Conservation (phyloP, 2,888 invertebrate species). For the Agrypnus murinus region DNA sequence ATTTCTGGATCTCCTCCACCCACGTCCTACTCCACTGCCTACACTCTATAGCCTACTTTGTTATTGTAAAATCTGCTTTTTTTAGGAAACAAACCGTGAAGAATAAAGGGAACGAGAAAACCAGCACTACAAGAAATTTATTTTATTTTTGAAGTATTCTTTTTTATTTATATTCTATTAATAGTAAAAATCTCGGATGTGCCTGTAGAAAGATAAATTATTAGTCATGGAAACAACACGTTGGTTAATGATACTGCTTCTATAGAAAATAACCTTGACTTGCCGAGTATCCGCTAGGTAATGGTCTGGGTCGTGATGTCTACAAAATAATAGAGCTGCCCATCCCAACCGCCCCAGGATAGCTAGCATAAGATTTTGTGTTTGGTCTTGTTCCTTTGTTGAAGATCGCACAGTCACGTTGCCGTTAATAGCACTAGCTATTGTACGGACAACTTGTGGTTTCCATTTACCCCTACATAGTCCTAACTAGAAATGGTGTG, state of each 20-base stretch:
- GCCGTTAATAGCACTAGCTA: constrained; percentile 57
- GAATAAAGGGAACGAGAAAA: no score
- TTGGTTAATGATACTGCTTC: no score
- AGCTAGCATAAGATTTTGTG: constrained; percentile 49
- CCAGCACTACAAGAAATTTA: no score
- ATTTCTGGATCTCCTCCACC: constrained; percentile 35
- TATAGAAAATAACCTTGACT: constrained; percentile 55
- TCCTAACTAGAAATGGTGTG: no score
- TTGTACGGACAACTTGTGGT: constrained; percentile 38
- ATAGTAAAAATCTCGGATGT: no score
- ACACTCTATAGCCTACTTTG: constrained; percentile 33
- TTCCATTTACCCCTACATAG: constrained; percentile 28
- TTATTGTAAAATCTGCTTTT: constrained; percentile 29
- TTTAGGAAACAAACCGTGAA: constrained; percentile 32
- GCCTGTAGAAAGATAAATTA: no score
- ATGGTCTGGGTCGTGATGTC: constrained; percentile 58
- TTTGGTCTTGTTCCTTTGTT: constrained; percentile 56
- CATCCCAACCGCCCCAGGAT: constrained; percentile 55
- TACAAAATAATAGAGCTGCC: constrained; percentile 54
- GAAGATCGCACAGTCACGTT: constrained; percentile 57
- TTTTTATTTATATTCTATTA: no score
- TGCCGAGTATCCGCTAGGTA: constrained; percentile 54
- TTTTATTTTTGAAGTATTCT: neutral
- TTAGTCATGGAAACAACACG: no score
- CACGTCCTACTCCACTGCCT: constrained; percentile 37